phyloP scores from a whole-genome alignment of 2,888 invertebrate genomes.

The Leucophenga montana region DNA sequence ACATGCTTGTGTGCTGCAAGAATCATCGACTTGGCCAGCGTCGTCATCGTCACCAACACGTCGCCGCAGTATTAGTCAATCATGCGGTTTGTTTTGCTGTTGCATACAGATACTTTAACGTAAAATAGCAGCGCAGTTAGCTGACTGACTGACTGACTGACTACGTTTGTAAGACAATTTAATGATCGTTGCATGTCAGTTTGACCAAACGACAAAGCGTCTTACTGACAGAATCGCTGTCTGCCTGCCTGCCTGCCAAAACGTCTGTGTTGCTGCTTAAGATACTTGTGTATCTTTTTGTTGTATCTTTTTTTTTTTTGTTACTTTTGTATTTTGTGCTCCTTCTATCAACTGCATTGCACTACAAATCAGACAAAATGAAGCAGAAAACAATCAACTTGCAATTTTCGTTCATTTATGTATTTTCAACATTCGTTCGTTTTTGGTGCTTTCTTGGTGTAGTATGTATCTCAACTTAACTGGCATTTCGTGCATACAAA shows the following conservation, averaged over 20 bases:
- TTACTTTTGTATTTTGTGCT: no score
- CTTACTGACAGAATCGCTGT: no score
- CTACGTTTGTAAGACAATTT: neutral
- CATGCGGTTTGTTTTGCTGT: neutral
- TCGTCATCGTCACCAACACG: neutral
- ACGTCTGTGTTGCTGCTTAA: no score
- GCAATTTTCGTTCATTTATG: conserved; percentile 23
- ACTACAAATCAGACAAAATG: conserved; percentile 43
- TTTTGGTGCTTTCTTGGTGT: neutral
- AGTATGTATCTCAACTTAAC: conserved; percentile 39
- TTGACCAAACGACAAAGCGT: no score
- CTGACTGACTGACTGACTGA: neutral
- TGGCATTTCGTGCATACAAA: conserved; percentile 56
- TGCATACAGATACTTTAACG: no score
- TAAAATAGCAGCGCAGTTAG: no score
- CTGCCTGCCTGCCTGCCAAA: no score
- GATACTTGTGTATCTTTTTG: no score
- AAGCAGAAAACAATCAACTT: conserved; percentile 24
- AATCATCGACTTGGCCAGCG: neutral
- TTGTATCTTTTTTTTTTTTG: no score
- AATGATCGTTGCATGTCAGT: no score
- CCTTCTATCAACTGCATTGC: neutral
- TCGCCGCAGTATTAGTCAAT: neutral
- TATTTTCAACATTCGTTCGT: neutral
- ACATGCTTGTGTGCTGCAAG: neutral